phyloP scores from a whole-genome alignment of 2,113 vertebrate species.

The Cyrtonyx montezumae region DNA sequence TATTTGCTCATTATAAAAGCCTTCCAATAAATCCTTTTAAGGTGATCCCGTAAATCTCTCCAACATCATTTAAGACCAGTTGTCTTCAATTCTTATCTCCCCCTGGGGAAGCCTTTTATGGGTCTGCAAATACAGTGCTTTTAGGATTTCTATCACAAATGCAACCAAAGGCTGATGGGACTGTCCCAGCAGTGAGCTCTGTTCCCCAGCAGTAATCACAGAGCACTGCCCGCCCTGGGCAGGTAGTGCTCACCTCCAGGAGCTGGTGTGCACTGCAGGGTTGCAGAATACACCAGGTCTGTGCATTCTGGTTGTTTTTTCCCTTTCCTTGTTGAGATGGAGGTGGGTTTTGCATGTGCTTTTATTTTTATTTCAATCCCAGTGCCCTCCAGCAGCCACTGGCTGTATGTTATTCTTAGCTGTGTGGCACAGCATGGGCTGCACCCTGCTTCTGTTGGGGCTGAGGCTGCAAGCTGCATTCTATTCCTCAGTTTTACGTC shows the following conservation, averaged over 20 bases:
- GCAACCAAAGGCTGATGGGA: not conserved
- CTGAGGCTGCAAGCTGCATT: not conserved
- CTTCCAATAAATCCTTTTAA: slow-evolving; percentile 56
- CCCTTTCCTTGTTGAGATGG: not conserved
- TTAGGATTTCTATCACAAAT: slow-evolving; percentile 5
- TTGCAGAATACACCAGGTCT: no score
- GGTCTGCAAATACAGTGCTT: not conserved
- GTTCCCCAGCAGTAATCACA: not conserved
- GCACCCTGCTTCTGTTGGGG: not conserved
- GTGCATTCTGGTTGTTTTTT: not conserved
- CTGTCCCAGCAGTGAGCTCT: not conserved
- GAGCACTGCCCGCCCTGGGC: no score
- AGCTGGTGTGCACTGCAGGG: no score
- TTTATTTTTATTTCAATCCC: not conserved
- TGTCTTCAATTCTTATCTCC: slow-evolving; percentile 36
- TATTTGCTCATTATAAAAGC: slow-evolving; percentile 49
- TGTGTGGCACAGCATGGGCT: not conserved
- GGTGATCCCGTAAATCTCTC: slow-evolving; percentile 56
- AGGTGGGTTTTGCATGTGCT: not conserved
- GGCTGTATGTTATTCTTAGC: not conserved
- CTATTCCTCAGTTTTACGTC: not conserved
- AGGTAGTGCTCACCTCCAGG: no score
- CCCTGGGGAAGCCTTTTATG: slow-evolving; percentile 39
- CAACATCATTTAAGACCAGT: slow-evolving; percentile 20
- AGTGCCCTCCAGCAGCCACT: not conserved